These are phyloP conservation scores for Chiridota heheva DNA, from an alignment of 35 echinoderm and acorn worm genomes.

Conservation along the genomic window DNA sequence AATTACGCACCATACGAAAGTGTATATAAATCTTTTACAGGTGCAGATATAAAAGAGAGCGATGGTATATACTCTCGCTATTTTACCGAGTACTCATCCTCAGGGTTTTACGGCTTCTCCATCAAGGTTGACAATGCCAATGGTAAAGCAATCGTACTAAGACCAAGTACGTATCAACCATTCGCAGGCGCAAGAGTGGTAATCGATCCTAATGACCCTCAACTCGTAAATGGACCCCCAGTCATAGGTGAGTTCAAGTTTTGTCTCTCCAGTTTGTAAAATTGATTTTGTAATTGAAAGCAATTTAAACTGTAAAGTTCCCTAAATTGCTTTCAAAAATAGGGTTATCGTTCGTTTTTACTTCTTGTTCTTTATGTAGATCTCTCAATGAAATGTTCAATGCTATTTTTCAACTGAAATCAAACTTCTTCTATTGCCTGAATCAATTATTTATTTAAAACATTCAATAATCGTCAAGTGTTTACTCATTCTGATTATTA, in stretches of 20 bases:
- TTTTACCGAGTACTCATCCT: constrained; percentile 48
- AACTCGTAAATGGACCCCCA: constrained; percentile 16
- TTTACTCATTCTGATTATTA: not conserved
- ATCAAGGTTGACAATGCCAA: constrained; percentile 38
- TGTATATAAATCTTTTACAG: constrained; percentile 26
- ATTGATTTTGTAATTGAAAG: not conserved
- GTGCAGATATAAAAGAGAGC: constrained; percentile 54
- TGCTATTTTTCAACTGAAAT: not conserved
- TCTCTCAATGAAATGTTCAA: not conserved
- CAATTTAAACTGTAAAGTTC: not conserved
- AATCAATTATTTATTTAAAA: too few relatives aligned
- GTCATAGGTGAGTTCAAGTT: constrained; percentile 19
- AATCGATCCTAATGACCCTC: constrained; percentile 14
- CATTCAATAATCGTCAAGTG: not conserved
- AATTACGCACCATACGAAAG: too few relatives aligned
- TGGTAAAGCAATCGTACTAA: constrained; percentile 10
- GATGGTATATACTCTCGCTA: constrained; percentile 70
- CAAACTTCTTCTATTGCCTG: not conserved
- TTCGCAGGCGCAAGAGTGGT: constrained; percentile 12
- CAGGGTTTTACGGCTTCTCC: constrained; percentile 64
- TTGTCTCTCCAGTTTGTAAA: not conserved
- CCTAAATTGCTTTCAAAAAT: not conserved
- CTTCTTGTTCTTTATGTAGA: not conserved
- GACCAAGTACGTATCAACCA: not conserved
- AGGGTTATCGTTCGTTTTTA: not conserved